Conservation (phyloP, 2,888 invertebrate genomes). For the Diarsia dahlii region DNA sequence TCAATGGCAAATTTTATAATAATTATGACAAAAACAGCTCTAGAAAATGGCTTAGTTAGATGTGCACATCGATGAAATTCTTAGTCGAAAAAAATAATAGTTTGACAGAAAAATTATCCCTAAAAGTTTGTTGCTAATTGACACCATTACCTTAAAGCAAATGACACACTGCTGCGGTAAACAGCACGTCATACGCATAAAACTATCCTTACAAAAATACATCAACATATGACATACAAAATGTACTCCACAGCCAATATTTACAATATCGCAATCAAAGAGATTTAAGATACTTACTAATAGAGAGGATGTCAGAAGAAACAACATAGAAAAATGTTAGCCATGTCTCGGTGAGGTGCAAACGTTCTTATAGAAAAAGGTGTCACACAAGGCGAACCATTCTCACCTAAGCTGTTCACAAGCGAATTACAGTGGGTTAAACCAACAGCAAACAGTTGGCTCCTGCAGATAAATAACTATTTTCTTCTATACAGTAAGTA, state of each 20-base stretch:
- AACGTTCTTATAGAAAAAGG: neutral
- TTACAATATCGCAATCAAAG: conserved; percentile 39
- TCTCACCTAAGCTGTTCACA: neutral
- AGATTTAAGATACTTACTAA: neutral
- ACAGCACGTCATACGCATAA: conserved; percentile 20
- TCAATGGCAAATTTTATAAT: neutral
- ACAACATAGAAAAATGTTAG: neutral
- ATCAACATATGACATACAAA: conserved; percentile 40
- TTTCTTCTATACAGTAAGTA: neutral
- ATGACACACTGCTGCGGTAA: conserved; percentile 41
- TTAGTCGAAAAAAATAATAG: neutral
- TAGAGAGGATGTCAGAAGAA: neutral
- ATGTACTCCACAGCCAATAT: conserved; percentile 54
- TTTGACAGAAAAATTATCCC: neutral
- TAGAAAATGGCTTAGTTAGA: neutral
- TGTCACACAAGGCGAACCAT: neutral
- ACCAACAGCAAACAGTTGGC: neutral
- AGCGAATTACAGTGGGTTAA: neutral
- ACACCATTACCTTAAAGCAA: conserved; percentile 31
- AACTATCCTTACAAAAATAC: conserved; percentile 57
- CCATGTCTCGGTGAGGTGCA: neutral
- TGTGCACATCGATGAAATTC: neutral
- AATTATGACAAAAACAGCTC: neutral
- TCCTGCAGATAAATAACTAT: neutral
- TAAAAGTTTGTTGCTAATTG: conserved; percentile 50